These are phyloP conservation scores for Microtus oregoni DNA, from an alignment of 2,113 vertebrate species.

Conservation along the genomic window DNA sequence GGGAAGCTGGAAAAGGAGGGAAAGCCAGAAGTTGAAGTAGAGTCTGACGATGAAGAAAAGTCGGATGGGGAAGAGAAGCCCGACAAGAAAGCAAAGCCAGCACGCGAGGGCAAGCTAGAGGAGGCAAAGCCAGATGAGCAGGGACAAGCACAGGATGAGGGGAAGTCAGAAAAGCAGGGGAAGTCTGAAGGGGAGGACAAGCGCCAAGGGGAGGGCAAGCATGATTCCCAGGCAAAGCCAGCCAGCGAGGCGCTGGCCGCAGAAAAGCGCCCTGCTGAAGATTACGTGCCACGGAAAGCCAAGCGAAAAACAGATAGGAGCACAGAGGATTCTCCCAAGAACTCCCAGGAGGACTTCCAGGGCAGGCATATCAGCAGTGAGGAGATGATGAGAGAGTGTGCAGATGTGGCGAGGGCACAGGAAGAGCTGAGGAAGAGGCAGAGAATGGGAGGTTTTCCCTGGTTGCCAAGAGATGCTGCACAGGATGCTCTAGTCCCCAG, in stretches of 20 bases:
- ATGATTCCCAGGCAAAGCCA: conserved; percentile 11
- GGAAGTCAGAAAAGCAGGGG: conserved; percentile 24
- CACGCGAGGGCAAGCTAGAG: neutral
- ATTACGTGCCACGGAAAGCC: conserved; percentile 67
- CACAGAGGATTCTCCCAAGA: conserved; percentile 57
- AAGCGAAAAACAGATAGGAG: conserved; percentile 70
- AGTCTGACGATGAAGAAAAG: conserved; percentile 56
- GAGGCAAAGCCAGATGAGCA: neutral
- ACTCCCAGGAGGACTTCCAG: conserved; percentile 58
- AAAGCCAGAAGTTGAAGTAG: conserved; percentile 47
- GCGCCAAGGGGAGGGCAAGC: neutral
- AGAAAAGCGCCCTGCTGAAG: conserved; percentile 12
- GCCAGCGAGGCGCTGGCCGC: neutral
- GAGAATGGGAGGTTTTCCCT: conserved; percentile 62
- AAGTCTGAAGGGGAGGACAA: neutral
- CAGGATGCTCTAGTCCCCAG: conserved; percentile 51
- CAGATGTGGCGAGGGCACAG: conserved; percentile 51
- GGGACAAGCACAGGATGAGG: neutral
- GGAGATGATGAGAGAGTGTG: conserved; percentile 68
- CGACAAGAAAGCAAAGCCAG: conserved; percentile 14
- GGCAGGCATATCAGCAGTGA: conserved; percentile 63
- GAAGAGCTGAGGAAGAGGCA: conserved; percentile 71
- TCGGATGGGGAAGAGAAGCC: conserved; percentile 15
- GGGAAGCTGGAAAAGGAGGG: conserved; percentile 31
- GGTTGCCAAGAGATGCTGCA: conserved; percentile 53